phyloP scores from a whole-genome alignment of 2,888 invertebrate species.

The Teinopalpus imperialis region DNA sequence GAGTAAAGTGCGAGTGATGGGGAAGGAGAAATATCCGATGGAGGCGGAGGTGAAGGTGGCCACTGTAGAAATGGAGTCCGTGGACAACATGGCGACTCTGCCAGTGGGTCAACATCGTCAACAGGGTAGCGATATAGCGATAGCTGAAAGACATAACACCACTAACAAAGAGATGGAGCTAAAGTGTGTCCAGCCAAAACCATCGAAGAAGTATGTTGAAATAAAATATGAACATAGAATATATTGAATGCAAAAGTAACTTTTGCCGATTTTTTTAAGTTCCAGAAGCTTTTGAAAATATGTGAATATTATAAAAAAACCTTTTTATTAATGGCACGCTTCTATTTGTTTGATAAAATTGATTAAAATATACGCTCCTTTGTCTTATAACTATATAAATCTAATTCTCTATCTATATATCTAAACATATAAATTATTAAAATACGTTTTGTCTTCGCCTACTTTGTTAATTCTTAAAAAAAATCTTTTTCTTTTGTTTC shows the following conservation, averaged over 20 bases:
- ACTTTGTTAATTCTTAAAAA: no score
- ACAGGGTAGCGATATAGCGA: conserved; percentile 86
- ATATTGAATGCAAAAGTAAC: no score
- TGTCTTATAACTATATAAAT: no score
- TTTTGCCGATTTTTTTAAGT: no score
- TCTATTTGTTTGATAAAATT: no score
- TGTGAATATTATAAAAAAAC: no score
- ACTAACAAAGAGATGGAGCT: conserved; percentile 94
- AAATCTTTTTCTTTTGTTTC: conserved; percentile 56
- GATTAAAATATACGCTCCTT: no score
- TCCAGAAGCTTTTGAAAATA: no score
- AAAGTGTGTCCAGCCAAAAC: conserved; percentile 92
- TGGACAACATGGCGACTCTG: conserved; percentile 94
- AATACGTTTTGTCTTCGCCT: no score
- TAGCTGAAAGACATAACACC: conserved; percentile 91
- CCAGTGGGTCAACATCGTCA: conserved; percentile 90
- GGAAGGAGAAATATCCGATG: conserved; percentile 74
- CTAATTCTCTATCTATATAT: no score
- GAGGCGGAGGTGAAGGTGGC: conserved; percentile 93
- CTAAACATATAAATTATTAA: no score
- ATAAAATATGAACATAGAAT: conserved; percentile 16
- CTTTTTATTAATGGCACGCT: no score
- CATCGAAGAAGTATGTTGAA: conserved; percentile 85
- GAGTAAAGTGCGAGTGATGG: conserved; percentile 56
- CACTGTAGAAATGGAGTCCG: conserved; percentile 92